Percentiles rank a stretch among this genome's conserved stretches.
Conservation (phyloP, 2,888 invertebrate species). For the Julus scanicus region DNA sequence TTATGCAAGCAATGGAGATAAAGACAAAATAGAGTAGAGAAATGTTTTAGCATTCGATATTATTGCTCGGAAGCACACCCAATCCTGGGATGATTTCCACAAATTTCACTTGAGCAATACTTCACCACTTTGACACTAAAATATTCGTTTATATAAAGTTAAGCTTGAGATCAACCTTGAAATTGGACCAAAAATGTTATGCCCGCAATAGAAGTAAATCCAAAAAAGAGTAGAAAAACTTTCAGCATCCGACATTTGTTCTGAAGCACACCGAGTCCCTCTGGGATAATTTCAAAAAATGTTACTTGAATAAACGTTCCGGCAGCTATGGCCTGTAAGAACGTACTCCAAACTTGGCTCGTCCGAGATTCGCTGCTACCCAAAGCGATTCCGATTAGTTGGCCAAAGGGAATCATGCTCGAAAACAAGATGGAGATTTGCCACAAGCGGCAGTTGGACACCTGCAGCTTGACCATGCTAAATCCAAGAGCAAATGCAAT, state of each 20-base stretch:
- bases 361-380: slow-evolving; percentile 59
- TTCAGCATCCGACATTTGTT: slow-evolving; percentile 60
- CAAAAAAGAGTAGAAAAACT: slow-evolving; percentile 61
- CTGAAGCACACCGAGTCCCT: slow-evolving; percentile 57
- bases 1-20: no score
- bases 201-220: slow-evolving; percentile 59
- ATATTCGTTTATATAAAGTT: no score
- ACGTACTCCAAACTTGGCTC: slow-evolving; percentile 60
- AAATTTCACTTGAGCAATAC: no score
- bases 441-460: slow-evolving; percentile 58
- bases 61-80: no score
- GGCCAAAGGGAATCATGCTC: slow-evolving; percentile 62
- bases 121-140: no score
- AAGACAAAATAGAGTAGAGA: no score
- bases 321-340: slow-evolving; percentile 63
- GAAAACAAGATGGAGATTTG: slow-evolving; percentile 61
- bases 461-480: slow-evolving; percentile 61
- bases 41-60: no score
- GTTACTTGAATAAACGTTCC: slow-evolving; percentile 64
- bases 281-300: slow-evolving; percentile 63
- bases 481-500: slow-evolving; percentile 63
- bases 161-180: not conserved
- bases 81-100: no score
- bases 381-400: slow-evolving; percentile 60
- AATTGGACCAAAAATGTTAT: slow-evolving; percentile 56